A percentile compares a stretch with the other conserved stretches of the same genome.
Evolutionary conservation across 2,113 vertebrate species (phyloP).

Genomic region (Garra rufa): DNA sequence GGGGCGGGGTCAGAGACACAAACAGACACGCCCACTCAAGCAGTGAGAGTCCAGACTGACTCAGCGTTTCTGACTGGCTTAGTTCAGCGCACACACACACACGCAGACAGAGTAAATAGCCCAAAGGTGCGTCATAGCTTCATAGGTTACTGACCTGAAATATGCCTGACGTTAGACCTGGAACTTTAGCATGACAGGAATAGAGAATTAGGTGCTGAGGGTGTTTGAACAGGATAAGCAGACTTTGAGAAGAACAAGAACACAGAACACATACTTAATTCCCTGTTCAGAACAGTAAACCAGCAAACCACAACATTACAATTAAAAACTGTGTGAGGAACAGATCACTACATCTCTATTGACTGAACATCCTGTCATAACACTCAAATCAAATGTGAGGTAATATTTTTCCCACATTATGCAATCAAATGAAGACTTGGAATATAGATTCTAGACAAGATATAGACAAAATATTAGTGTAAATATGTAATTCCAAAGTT

Average conservation of each 20-base stretch:
- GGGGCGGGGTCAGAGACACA: conserved; percentile 4
- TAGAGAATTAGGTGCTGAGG: background rate
- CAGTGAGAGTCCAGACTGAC: conserved; percentile 49
- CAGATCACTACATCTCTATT: too few relatives aligned
- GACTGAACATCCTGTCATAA: too few relatives aligned
- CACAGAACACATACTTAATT: background rate
- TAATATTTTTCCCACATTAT: background rate
- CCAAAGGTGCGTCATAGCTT: conserved; percentile 73
- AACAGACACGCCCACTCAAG: background rate
- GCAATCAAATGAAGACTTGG: background rate
- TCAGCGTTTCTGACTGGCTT: conserved; percentile 64
- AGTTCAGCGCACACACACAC: conserved; percentile 59
- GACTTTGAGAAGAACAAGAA: background rate
- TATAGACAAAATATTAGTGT: too few relatives aligned
- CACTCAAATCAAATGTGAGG: background rate
- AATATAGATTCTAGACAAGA: too few relatives aligned
- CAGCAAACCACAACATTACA: background rate
- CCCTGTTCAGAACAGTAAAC: background rate
- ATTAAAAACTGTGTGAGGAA: background rate
- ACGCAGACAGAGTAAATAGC: conserved; percentile 55
- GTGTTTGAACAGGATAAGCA: too few relatives aligned
- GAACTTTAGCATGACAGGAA: conserved; percentile 69
- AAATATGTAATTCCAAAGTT: too few relatives aligned
- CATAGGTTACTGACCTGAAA: conserved; percentile 74
- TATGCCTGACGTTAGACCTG: conserved; percentile 72